Percentiles rank a stretch among this genome's conserved stretches.
These are phyloP conservation scores for Megalops cyprinoides DNA, from an alignment of 2,797 vertebrate genomes.

Conservation along the genomic window DNA sequence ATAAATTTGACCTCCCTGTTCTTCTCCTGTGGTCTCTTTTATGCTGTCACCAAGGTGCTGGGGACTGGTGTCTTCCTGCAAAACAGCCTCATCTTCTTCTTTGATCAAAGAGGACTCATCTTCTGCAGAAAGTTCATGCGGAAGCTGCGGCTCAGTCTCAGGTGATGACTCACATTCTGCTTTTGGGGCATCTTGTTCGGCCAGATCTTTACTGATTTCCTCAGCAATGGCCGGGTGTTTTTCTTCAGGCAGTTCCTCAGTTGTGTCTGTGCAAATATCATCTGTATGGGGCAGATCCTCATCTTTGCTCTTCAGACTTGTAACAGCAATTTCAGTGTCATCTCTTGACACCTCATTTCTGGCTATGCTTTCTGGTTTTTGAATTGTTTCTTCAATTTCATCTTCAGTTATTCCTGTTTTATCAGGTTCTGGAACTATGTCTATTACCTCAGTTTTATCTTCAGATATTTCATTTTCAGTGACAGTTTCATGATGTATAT, in stretches of 20 bases:
- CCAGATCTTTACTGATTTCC: background rate
- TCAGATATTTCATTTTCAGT: constrained; percentile 27
- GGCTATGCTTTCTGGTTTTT: constrained; percentile 19
- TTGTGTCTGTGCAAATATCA: constrained; percentile 6
- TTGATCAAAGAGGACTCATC: background rate
- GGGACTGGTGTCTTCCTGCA: background rate
- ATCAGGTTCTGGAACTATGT: constrained; percentile 31
- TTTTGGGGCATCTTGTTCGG: background rate
- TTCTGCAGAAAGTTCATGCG: background rate
- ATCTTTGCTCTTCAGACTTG: background rate
- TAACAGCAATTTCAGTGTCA: constrained; percentile 20
- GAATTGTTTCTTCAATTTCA: constrained; percentile 14
- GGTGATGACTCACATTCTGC: constrained; percentile 16
- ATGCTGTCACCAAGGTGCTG: background rate
- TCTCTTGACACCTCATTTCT: constrained; percentile 28
- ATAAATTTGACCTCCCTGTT: constrained; percentile 23
- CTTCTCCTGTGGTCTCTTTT: constrained; percentile 7
- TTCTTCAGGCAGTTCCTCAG: background rate
- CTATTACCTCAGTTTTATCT: constrained; percentile 39
- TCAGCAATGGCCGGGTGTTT: background rate
- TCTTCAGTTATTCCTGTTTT: background rate
- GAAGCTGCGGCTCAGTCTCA: constrained; percentile 8
- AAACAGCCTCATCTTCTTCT: background rate
- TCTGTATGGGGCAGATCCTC: constrained; percentile 1
- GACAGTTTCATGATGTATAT: constrained; percentile 3